Evolutionary conservation across 1,140 invertebrate genomes (phyloP), one percentile per base, ranked within the genome.

Genomic region (Formica selysi): DNA sequence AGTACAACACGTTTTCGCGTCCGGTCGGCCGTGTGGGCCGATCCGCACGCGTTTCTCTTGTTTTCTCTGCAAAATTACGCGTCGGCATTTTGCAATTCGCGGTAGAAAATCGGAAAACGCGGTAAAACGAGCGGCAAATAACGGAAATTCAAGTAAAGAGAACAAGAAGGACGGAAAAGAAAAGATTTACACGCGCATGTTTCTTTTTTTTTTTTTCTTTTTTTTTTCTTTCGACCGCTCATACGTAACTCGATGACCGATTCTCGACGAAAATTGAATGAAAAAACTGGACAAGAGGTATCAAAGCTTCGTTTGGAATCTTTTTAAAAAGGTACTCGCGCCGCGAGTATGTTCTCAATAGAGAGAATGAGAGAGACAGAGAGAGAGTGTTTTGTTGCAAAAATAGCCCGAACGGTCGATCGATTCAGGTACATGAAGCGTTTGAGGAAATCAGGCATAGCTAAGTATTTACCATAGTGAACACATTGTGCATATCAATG

Each of bases 401-500:
- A 92, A 93, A 94, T 93, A 92, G 93, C 94, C 94, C 94, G 94
- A 95, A 95, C 94, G 93, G 93, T 95, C 93, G 94, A 93, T 95
- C 93, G 93, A 95, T 95, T 95, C 93, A 95, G 94, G 93, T 95
- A 95, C 92, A 92, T 94, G 94, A 95, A 95, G 94, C 95, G 91
- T 94, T 95, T 95, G 88, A 95, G 94, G 94, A 95, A 94, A 94
- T 95, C 94, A 95, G 94, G 94, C 94, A 95, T 94, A 95, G 94
- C 94, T 95, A 95, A 94, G 93, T 95, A 94, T 94, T 94, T 94
- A 93, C 94, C 95, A 94, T 95, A 94, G 95, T 93, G 95, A 91
- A 95, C 93, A 95, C 93, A 95, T 95, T 95, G 95, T 95, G 95
- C 94, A 95, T 94, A 93, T 95, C 93, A 95, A 95, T 94, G 93